Evolutionary conservation across 2,113 vertebrate genomes (phyloP).

Genomic region (Notiomystis cincta): DNA sequence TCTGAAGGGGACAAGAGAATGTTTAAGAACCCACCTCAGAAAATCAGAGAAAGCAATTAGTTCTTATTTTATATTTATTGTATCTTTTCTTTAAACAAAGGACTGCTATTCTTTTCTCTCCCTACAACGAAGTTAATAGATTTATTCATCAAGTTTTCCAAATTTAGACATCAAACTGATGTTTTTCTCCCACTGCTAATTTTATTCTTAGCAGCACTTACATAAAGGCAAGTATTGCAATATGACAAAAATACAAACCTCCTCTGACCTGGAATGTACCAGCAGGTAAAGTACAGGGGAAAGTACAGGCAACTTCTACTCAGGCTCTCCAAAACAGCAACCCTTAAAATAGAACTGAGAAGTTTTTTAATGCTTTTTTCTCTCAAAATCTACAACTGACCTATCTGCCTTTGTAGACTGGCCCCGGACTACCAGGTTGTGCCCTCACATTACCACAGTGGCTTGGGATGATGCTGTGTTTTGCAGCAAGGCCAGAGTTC

Average conservation of each 20-base stretch:
- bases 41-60: constrained; percentile 34
- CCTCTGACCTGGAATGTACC: constrained; percentile 73
- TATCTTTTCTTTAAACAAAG: constrained; percentile 61
- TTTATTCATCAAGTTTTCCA: constrained; percentile 81
- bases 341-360: neutral
- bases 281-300: constrained; percentile 64
- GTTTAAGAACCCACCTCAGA: neutral
- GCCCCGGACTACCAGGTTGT: neutral
- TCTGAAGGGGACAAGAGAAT: neutral
- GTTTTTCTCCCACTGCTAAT: constrained; percentile 80
- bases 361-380: neutral
- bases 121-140: constrained; percentile 70
- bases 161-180: constrained; percentile 80
- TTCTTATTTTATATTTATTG: constrained; percentile 74
- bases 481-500: neutral
- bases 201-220: constrained; percentile 84
- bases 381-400: neutral
- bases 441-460: neutral
- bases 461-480: neutral
- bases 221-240: constrained; percentile 74
- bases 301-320: constrained; percentile 42
- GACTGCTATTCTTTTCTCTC: constrained; percentile 64
- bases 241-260: constrained; percentile 71
- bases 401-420: neutral
- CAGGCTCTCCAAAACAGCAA: neutral